Percentiles rank a stretch among this genome's conserved stretches.
Conservation (phyloP, 2,113 vertebrate genomes). For the Epinephelus fuscoguttatus region DNA sequence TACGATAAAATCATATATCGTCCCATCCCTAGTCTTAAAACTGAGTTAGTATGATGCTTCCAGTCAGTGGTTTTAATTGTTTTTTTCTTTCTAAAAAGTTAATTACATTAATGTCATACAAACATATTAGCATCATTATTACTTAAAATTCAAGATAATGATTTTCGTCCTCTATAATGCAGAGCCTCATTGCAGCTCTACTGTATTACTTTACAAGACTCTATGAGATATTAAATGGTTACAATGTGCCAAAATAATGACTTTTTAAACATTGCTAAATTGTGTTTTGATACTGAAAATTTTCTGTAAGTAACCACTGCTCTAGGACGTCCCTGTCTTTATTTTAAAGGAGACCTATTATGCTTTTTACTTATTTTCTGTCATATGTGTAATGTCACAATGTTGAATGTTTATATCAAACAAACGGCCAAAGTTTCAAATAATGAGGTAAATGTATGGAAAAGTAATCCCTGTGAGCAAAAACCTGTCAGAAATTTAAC, state of each 20-base stretch:
- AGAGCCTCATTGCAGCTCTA: constrained; percentile 5
- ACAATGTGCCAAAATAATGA: constrained; percentile 30
- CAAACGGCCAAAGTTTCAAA: no score
- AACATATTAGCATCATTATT: constrained; percentile 13
- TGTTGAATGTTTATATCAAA: no score
- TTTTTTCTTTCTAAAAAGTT: not conserved
- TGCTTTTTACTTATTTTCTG: no score
- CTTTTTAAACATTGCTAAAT: not conserved
- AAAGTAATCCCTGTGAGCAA: no score
- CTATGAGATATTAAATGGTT: constrained; percentile 10
- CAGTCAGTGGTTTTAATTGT: constrained; percentile 62
- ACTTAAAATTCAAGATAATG: constrained; percentile 9
- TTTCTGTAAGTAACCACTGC: not conserved
- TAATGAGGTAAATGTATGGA: no score
- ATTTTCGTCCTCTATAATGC: constrained; percentile 23
- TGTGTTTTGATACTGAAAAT: constrained; percentile 33
- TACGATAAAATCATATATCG: no score
- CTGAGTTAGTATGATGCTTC: not conserved
- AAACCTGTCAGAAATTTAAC: no score
- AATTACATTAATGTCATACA: constrained; percentile 27
- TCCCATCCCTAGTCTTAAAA: not conserved
- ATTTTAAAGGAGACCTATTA: not conserved
- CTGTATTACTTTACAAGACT: not conserved
- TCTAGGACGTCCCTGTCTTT: constrained; percentile 6
- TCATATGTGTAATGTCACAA: no score